These are phyloP conservation scores for Diglossa brunneiventris DNA, from an alignment of 2,113 vertebrate genomes.

Conservation along the genomic window DNA sequence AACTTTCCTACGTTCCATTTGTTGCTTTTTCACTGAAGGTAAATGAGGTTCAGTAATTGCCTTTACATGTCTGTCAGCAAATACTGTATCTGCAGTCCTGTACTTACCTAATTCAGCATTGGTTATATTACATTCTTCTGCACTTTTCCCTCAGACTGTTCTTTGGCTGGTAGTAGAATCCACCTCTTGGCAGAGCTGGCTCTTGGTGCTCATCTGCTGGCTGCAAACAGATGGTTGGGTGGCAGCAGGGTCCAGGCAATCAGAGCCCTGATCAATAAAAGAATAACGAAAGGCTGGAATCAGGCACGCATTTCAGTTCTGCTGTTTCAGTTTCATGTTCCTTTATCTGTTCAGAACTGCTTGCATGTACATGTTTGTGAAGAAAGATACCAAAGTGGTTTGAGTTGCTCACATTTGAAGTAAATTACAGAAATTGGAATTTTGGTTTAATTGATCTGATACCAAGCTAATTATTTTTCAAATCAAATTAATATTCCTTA, in stretches of 20 bases:
- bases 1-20: background rate
- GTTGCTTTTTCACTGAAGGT: background rate
- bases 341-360: background rate
- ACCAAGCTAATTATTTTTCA: background rate
- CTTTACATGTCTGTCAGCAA: background rate
- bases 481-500: background rate
- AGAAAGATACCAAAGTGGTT: background rate
- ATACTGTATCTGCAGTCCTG: background rate
- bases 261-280: background rate
- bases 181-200: background rate
- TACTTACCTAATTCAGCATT: background rate
- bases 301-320: background rate
- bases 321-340: background rate
- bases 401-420: background rate
- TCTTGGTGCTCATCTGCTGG: background rate
- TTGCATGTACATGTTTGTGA: background rate
- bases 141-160: background rate
- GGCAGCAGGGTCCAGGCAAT: background rate
- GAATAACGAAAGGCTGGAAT: background rate
- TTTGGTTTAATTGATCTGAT: background rate
- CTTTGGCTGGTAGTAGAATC: background rate
- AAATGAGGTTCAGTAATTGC: background rate
- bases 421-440: background rate
- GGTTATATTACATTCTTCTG: background rate
- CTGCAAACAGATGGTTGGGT: background rate